Evolutionary conservation across 2,888 invertebrate genomes (phyloP).

Genomic region (Sisyra terminalis): DNA sequence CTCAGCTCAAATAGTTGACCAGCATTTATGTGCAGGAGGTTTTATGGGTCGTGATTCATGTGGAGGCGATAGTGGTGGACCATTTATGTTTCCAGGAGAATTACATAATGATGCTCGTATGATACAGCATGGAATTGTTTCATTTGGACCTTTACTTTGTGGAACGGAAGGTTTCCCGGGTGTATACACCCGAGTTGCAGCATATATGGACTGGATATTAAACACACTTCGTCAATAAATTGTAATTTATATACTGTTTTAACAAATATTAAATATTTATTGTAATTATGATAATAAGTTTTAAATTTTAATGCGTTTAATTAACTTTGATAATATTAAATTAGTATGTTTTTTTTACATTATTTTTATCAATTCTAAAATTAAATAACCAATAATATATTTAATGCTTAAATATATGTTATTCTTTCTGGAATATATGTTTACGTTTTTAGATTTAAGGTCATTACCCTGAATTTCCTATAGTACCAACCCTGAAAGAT

Average conservation of each 20-base stretch:
- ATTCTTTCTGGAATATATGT: too few relatives aligned
- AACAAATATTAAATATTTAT: background rate
- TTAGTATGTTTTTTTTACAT: too few relatives aligned
- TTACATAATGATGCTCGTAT: conserved; percentile 25
- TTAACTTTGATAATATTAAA: too few relatives aligned
- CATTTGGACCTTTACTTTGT: conserved; percentile 29
- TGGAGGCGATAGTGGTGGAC: conserved; percentile 52
- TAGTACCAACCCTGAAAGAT: too few relatives aligned
- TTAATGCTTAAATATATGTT: too few relatives aligned
- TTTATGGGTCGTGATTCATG: conserved; percentile 40
- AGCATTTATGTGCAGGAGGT: conserved; percentile 50
- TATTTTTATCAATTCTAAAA: too few relatives aligned
- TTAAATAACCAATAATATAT: too few relatives aligned
- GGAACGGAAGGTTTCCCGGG: conserved; percentile 43
- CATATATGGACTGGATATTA: conserved; percentile 49
- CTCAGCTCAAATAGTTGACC: conserved; percentile 16
- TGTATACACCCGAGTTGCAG: conserved; percentile 46
- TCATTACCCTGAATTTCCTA: too few relatives aligned
- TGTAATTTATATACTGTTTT: conserved; percentile 11
- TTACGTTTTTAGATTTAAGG: too few relatives aligned
- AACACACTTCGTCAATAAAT: conserved; percentile 26
- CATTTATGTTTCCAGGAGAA: conserved; percentile 31
- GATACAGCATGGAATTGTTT: conserved; percentile 38
- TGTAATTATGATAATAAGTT: background rate
- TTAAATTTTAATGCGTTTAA: background rate